Percentiles rank a stretch among this genome's conserved stretches.
Conservation (phyloP, 2,113 vertebrate genomes). For the Bostrychus sinensis region DNA sequence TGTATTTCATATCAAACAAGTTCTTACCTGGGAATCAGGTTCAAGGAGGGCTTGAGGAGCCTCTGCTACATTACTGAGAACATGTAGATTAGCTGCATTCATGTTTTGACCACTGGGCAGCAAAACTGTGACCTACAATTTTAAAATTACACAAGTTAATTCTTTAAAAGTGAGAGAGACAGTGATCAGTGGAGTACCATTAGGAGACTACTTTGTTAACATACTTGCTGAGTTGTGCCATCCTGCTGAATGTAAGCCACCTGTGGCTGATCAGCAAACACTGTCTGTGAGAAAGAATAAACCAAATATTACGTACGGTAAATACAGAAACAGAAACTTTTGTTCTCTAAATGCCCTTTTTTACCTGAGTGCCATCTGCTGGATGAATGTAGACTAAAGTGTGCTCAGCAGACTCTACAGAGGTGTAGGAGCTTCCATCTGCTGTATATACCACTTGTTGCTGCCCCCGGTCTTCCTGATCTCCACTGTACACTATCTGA, state of each 20-base stretch:
- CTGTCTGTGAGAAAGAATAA: constrained; percentile 76
- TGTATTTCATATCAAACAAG: neutral
- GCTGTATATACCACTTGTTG: constrained; percentile 94
- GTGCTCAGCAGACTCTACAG: constrained; percentile 94
- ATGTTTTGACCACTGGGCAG: constrained; percentile 86
- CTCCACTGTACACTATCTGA: constrained; percentile 94
- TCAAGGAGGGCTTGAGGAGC: constrained; percentile 84
- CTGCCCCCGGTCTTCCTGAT: constrained; percentile 86
- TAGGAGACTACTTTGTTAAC: neutral
- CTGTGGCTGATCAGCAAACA: constrained; percentile 96
- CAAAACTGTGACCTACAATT: constrained; percentile 82
- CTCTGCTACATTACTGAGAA: constrained; percentile 87
- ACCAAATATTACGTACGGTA: neutral
- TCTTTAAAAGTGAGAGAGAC: neutral
- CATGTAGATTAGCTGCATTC: constrained; percentile 86
- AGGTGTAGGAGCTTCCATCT: constrained; percentile 93
- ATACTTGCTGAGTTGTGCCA: constrained; percentile 93
- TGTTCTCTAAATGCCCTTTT: neutral
- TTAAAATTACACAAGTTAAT: neutral
- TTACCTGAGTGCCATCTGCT: constrained; percentile 91
- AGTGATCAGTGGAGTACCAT: neutral
- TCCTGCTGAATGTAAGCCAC: constrained; percentile 98
- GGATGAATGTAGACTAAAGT: constrained; percentile 98
- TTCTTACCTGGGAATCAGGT: constrained; percentile 82
- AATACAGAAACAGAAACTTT: neutral